Evolutionary conservation across 92 coral and sea anemone species (phyloP).

Genomic region (Palythoa caribaeorum): DNA sequence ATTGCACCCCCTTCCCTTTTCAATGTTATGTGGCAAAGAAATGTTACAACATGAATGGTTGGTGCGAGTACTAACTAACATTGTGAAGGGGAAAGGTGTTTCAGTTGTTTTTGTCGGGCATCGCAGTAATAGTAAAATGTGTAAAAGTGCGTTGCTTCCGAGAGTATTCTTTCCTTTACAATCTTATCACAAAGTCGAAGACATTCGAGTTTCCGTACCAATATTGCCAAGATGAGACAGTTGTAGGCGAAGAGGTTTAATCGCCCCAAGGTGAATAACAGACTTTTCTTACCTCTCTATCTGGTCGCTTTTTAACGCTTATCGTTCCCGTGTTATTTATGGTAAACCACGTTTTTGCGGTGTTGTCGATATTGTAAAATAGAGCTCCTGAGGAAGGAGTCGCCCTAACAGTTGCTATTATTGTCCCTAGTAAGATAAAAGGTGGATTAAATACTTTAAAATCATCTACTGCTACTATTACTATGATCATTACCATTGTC

Average conservation of each 20-base stretch:
- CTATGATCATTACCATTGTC: background rate
- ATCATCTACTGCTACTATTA: background rate
- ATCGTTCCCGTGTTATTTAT: constrained; percentile 26
- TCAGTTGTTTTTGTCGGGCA: no score
- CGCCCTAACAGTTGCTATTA: background rate
- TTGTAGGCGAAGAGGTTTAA: background rate
- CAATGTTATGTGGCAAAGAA: no score
- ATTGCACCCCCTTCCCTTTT: no score
- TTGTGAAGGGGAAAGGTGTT: no score
- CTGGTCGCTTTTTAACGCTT: constrained; percentile 4
- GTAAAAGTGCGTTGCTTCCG: no score
- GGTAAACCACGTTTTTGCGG: constrained; percentile 27
- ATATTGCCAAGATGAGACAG: no score
- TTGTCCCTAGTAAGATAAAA: background rate
- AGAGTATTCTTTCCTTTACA: no score
- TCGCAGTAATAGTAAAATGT: no score
- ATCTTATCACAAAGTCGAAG: no score
- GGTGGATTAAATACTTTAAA: background rate
- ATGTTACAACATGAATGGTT: no score
- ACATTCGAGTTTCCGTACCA: background rate
- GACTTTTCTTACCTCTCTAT: constrained; percentile 22
- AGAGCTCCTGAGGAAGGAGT: background rate
- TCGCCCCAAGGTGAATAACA: background rate
- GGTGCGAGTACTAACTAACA: no score
- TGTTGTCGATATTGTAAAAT: background rate